A percentile compares a stretch with the other conserved stretches of the same genome.
These are phyloP conservation scores for Nothoprocta perdicaria DNA, from an alignment of 2,113 vertebrate species.

Conservation along the genomic window DNA sequence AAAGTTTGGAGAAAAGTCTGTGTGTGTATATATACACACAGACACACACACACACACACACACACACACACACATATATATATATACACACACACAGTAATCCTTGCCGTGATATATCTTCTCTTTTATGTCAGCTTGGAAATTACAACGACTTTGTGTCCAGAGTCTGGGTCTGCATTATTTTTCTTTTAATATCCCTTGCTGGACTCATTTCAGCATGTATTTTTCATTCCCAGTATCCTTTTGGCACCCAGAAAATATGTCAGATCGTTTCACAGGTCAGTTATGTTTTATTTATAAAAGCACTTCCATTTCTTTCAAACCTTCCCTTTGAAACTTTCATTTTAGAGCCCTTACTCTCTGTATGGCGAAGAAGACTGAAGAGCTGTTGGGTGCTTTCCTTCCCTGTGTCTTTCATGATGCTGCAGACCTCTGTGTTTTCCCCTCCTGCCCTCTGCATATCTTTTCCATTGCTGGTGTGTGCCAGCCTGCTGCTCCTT, in stretches of 20 bases:
- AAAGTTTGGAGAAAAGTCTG: not conserved
- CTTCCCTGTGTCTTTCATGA: not conserved
- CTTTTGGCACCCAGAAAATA: not conserved
- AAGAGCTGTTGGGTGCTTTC: not conserved
- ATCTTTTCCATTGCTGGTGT: not conserved
- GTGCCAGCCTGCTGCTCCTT: not conserved
- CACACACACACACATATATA: accelerated
- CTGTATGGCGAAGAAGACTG: not conserved
- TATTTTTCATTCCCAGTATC: not conserved
- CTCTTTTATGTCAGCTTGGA: not conserved
- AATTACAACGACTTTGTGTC: not conserved
- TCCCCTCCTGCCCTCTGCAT: not conserved
- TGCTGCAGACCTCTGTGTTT: not conserved
- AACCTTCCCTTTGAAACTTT: conserved; percentile 18
- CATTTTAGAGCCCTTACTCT: not conserved
- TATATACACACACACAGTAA: accelerated
- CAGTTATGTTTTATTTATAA: not conserved
- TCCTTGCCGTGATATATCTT: accelerated
- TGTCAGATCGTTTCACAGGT: conserved; percentile 8
- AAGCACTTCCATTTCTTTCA: not conserved
- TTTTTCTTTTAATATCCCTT: not conserved
- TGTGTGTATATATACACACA: not conserved
- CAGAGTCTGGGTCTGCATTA: not conserved
- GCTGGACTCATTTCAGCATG: not conserved
- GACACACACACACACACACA: no score